Evolutionary conservation across 2,888 invertebrate genomes (phyloP).

Genomic region (Leucophenga montana): DNA sequence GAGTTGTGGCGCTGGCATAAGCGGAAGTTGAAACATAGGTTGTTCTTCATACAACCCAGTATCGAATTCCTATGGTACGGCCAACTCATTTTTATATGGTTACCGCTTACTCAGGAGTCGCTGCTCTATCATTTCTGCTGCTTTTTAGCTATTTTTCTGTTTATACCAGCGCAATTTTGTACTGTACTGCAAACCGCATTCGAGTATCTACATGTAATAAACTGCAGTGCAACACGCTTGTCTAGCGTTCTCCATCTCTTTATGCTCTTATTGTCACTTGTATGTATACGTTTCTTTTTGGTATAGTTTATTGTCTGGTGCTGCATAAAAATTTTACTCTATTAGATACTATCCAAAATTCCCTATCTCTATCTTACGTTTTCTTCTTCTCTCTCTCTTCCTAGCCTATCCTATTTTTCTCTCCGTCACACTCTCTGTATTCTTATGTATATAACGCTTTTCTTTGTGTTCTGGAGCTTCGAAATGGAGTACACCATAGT

Average conservation of each 20-base stretch:
- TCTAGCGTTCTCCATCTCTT: background rate
- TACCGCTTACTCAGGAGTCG: background rate
- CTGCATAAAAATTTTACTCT: slow-evolving; percentile 2
- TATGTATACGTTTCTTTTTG: background rate
- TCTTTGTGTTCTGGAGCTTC: slow-evolving; percentile 2
- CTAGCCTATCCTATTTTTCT: no score
- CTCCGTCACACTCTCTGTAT: background rate
- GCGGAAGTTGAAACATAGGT: background rate
- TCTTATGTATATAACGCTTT: no score
- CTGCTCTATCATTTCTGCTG: background rate
- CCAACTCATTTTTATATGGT: no score
- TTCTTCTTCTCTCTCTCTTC: no score
- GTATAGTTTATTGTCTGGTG: slow-evolving; percentile 1
- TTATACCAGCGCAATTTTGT: background rate
- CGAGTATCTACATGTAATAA: background rate
- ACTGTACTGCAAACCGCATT: background rate
- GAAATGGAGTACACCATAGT: slow-evolving; percentile 37
- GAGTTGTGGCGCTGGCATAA: background rate
- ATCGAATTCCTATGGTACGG: no score
- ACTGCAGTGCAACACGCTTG: background rate
- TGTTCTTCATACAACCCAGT: no score
- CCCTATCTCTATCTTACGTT: no score
- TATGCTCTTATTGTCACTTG: background rate
- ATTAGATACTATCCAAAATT: background rate
- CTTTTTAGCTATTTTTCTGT: background rate